Evolutionary conservation across 1,140 invertebrate genomes (phyloP).

Genomic region (Temnothorax curvispinosus): DNA sequence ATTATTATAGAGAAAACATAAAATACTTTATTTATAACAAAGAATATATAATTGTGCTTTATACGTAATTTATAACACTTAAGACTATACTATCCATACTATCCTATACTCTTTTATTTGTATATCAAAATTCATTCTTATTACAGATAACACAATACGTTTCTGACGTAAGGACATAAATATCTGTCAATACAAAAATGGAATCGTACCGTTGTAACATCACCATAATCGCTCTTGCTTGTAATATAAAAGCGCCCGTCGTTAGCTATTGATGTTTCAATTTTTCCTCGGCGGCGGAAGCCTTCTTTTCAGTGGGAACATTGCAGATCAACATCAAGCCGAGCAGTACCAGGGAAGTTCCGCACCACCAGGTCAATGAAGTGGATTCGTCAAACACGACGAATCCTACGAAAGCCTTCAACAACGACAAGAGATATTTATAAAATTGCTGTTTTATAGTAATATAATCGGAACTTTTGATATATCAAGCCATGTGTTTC

Average conservation of each 20-base stretch:
- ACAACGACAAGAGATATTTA: conserved; percentile 41
- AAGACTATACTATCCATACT: not conserved
- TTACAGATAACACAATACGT: not conserved
- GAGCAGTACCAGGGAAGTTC: conserved; percentile 85
- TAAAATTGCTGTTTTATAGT: not conserved
- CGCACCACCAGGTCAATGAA: conserved; percentile 86
- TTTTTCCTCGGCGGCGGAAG: conserved; percentile 48
- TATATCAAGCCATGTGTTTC: not conserved
- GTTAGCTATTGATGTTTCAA: conserved; percentile 72
- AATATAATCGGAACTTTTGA: not conserved
- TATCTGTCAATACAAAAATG: conserved; percentile 27
- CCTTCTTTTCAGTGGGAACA: conserved; percentile 62
- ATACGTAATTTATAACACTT: not conserved
- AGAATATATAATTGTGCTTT: not conserved
- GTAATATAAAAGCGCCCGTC: conserved; percentile 13
- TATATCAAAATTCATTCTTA: not conserved
- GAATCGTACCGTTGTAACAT: not conserved
- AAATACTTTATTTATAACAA: conserved; percentile 16
- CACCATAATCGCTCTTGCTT: not conserved
- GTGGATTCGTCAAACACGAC: conserved; percentile 86
- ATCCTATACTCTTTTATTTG: not conserved
- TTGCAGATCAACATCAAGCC: conserved; percentile 85
- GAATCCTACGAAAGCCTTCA: conserved; percentile 86
- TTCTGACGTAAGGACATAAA: not conserved
- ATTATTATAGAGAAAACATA: not conserved